These are phyloP conservation scores for Oxyruncus cristatus DNA, from an alignment of 2,113 vertebrate species.

Conservation along the genomic window DNA sequence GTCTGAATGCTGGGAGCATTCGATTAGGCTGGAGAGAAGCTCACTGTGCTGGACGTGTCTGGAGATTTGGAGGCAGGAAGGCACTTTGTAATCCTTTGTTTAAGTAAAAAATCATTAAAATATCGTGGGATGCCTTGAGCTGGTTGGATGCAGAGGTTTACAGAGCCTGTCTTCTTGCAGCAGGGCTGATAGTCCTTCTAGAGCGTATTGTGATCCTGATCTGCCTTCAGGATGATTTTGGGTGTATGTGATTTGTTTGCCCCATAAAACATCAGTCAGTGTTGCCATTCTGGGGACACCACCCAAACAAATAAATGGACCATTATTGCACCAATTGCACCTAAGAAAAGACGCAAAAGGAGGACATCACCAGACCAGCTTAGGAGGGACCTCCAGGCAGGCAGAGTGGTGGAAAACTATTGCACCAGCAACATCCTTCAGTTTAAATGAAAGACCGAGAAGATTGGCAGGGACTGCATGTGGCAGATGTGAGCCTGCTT, in stretches of 20 bases:
- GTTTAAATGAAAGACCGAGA: background rate
- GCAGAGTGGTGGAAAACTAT: background rate
- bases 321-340: background rate
- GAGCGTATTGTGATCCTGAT: background rate
- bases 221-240: background rate
- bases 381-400: background rate
- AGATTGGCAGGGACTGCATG: background rate
- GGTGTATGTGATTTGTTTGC: background rate
- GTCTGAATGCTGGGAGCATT: background rate
- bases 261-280: background rate
- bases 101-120: background rate
- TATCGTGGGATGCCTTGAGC: background rate
- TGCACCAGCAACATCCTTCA: background rate
- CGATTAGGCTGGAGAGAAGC: background rate
- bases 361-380: background rate
- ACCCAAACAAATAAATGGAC: background rate
- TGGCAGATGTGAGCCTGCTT: background rate
- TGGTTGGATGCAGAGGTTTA: background rate
- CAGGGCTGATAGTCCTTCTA: background rate
- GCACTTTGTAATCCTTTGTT: background rate
- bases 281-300: background rate
- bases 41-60: accelerated
- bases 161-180: background rate
- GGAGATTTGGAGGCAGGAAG: background rate
- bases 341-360: background rate